Base-by-base conservation (phyloP, 2,888 invertebrate species). In the Drosophila antonietae region DNA sequence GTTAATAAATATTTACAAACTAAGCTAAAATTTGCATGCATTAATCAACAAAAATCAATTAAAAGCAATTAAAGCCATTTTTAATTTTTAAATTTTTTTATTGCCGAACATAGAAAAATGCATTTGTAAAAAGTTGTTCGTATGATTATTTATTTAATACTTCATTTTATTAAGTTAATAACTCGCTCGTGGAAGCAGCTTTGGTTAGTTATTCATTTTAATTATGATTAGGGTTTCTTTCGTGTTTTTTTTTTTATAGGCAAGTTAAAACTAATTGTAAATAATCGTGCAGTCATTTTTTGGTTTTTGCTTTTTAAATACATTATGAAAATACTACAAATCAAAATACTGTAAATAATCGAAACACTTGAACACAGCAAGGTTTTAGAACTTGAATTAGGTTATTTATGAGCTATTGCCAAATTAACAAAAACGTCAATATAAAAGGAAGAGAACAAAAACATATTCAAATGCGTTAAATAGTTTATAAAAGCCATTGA, bases 101-200 rank as follows among this genome's bases (percentile, higher is more conserved):
- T 28, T 18, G 49, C 6, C 49, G 49, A 58, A 69, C 44, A 51
- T 71, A 60, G 67, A 55, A 47, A 83, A 83, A 83, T 83, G 68
- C 88, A 70, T 44, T 77, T 73, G 61, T 72, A 71, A 65, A 68
- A 43, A 65, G 74, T 83, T 85, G 74, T 83, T 80, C 81, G 66
- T 61, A 83, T 73, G 59, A 59, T 74, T 71, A 46, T 88, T 88
- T 88, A 80, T 85, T 88, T 74, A 46, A 56, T 73, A 55, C 49
- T 66, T 68, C 46, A 68, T 60, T 63, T 60, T 60, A 68, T 64
- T 59, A 52, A 66, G 59, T 75, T 52, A 59, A 44, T 41, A 56
- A n/a, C 58, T 65, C 31, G 49, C 49, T 74, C 28, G 41, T 60
- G 62, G 53, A 68, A 83, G 69, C 66, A 75, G 62, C 53, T 46